These are phyloP conservation scores for Taeniopygia guttata DNA, from an alignment of 2,797 vertebrate genomes.

Conservation along the genomic window DNA sequence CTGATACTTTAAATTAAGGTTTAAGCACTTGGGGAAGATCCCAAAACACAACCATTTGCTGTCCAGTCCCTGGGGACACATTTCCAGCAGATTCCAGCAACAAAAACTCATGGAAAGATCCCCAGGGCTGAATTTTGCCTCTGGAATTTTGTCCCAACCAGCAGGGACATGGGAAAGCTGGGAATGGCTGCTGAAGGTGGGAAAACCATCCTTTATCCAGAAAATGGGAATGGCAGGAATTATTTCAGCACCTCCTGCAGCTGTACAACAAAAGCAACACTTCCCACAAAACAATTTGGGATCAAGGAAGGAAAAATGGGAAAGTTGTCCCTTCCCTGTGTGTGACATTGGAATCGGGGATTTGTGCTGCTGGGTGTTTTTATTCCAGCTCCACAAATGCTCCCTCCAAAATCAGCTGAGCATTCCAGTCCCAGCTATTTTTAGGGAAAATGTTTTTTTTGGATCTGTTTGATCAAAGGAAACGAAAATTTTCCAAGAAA, in stretches of 20 bases:
- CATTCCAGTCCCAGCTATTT: background rate
- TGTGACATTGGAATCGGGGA: background rate
- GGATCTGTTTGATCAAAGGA: background rate
- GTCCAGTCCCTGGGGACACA: background rate
- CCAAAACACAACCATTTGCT: background rate
- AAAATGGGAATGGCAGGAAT: background rate
- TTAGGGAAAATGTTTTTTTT: conserved; percentile 31
- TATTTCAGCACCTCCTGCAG: background rate
- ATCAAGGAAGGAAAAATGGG: background rate
- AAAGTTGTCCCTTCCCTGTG: background rate
- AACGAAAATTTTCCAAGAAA: background rate
- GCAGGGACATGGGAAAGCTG: rapidly evolving
- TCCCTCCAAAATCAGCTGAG: conserved; percentile 14
- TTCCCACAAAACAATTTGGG: background rate
- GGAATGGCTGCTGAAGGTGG: no score
- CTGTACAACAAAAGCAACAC: rapidly evolving
- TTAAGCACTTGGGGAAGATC: background rate
- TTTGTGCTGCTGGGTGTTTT: background rate
- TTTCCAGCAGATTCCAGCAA: background rate
- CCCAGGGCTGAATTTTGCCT: background rate
- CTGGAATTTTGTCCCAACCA: background rate
- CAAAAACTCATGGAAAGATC: background rate
- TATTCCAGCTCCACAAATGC: background rate
- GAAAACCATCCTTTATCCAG: background rate
- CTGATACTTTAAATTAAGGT: background rate